These are phyloP conservation scores for Miichthys miiuy DNA, from an alignment of 2,797 vertebrate species.

Conservation along the genomic window DNA sequence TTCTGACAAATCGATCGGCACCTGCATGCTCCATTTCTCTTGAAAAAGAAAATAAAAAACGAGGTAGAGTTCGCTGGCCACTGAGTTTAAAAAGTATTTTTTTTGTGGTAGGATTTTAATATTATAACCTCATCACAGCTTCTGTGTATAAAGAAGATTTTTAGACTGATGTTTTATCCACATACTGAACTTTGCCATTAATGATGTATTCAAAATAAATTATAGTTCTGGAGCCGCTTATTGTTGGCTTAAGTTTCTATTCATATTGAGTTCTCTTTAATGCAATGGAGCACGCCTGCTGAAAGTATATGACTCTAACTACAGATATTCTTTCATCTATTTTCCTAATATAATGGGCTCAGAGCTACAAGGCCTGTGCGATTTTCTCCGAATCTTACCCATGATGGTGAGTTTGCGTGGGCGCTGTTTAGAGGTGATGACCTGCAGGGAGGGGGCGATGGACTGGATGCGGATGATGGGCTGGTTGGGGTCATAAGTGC, in stretches of 20 bases:
- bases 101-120: neutral
- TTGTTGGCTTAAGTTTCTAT: constrained; percentile 35
- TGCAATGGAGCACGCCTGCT: constrained; percentile 17
- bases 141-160: constrained; percentile 24
- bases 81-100: neutral
- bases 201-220: constrained; percentile 48
- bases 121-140: neutral
- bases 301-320: constrained; percentile 23
- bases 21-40: constrained; percentile 11
- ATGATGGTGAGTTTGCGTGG: constrained; percentile 97
- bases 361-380: constrained; percentile 20
- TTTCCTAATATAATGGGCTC: constrained; percentile 47
- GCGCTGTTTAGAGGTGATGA: constrained; percentile 99
- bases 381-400: constrained; percentile 87
- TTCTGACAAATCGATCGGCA: constrained; percentile 18
- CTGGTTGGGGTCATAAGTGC: constrained; percentile 98
- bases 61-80: neutral
- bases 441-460: constrained; percentile 95
- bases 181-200: constrained; percentile 24
- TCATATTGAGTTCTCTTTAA: constrained; percentile 53
- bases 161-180: constrained; percentile 22
- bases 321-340: constrained; percentile 48
- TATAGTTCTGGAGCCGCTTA: constrained; percentile 28
- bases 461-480: constrained; percentile 98
- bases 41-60: neutral